Evolutionary conservation across 2,888 invertebrate genomes (phyloP).

Genomic region (Ophion costatus): DNA sequence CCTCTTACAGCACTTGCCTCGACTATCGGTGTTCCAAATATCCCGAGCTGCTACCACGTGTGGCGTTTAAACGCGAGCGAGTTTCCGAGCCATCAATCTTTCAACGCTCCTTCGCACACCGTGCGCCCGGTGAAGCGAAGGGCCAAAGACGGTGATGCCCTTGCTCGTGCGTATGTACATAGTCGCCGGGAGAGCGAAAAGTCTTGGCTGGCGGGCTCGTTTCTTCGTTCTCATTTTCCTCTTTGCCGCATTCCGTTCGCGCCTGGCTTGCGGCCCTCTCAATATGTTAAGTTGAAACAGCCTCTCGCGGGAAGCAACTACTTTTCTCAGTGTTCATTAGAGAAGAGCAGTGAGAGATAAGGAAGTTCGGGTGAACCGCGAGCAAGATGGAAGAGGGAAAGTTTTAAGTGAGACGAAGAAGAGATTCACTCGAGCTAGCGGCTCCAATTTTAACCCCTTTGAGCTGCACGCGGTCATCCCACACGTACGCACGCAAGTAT

Average conservation of each 20-base stretch:
- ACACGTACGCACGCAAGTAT: constrained; percentile 6
- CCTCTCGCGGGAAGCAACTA: constrained; percentile 40
- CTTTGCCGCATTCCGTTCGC: constrained; percentile 30
- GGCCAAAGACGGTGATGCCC: constrained; percentile 9
- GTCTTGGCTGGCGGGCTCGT: constrained; percentile 28
- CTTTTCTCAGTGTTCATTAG: constrained; percentile 53
- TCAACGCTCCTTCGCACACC: constrained; percentile 42
- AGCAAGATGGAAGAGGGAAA: constrained; percentile 1
- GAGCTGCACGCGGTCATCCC: constrained; percentile 31
- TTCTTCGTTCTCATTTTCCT: constrained; percentile 42
- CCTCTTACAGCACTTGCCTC: constrained; percentile 4
- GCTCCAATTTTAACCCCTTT: constrained; percentile 37
- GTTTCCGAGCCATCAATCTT: constrained; percentile 53
- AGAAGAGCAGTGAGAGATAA: constrained; percentile 19
- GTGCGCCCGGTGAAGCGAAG: constrained; percentile 6
- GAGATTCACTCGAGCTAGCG: constrained; percentile 38
- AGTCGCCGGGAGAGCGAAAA: constrained; percentile 17
- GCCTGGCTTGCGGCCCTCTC: constrained; percentile 41
- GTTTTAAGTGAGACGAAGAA: constrained; percentile 30
- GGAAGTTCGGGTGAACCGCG: constrained; percentile 29
- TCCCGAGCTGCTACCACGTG: constrained; percentile 31
- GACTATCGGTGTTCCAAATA: constrained; percentile 19
- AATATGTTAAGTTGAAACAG: constrained; percentile 57
- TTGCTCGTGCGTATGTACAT: neutral
- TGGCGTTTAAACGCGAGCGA: constrained; percentile 43